These are phyloP conservation scores for Diacarnus erythraeanus DNA, from an alignment of 37 sponge, comb jelly and placozoan species.

Conservation along the genomic window DNA sequence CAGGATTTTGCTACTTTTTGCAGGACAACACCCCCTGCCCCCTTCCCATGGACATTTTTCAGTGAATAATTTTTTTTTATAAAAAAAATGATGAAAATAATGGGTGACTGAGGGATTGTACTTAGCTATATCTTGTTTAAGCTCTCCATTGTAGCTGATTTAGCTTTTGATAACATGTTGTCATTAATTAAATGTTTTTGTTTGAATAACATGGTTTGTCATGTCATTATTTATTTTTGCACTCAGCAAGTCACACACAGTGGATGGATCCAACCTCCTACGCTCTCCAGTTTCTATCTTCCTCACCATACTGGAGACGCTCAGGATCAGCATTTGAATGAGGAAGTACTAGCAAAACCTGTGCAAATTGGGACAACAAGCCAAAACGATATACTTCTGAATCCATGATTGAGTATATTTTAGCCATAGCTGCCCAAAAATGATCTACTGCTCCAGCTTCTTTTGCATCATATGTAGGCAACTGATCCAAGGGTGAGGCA, in stretches of 20 bases:
- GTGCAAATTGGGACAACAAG: slow-evolving; percentile 11
- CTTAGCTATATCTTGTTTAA: neutral
- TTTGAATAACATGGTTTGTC: slow-evolving; percentile 30
- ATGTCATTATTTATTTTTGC: slow-evolving; percentile 42
- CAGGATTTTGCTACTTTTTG: neutral
- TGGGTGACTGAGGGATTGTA: neutral
- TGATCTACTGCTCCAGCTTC: slow-evolving; percentile 33
- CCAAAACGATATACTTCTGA: slow-evolving; percentile 17
- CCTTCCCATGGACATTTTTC: no score
- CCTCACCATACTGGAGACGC: slow-evolving; percentile 40
- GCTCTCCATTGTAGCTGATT: slow-evolving; percentile 10
- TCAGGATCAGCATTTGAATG: slow-evolving; percentile 43
- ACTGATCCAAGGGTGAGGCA: neutral
- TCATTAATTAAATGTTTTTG: neutral
- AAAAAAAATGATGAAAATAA: no score
- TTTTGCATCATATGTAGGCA: neutral
- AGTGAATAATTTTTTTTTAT: no score
- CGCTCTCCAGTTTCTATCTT: slow-evolving; percentile 40
- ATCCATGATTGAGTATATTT: slow-evolving; percentile 14
- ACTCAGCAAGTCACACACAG: slow-evolving; percentile 33
- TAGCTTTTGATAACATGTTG: neutral
- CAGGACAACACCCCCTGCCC: slow-evolving; percentile 10
- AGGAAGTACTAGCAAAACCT: slow-evolving; percentile 28
- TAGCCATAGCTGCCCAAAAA: slow-evolving; percentile 38
- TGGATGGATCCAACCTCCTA: slow-evolving; percentile 23